These are phyloP conservation scores for Chinchilla lanigera DNA, from an alignment of 2,113 vertebrate species.

Conservation along the genomic window DNA sequence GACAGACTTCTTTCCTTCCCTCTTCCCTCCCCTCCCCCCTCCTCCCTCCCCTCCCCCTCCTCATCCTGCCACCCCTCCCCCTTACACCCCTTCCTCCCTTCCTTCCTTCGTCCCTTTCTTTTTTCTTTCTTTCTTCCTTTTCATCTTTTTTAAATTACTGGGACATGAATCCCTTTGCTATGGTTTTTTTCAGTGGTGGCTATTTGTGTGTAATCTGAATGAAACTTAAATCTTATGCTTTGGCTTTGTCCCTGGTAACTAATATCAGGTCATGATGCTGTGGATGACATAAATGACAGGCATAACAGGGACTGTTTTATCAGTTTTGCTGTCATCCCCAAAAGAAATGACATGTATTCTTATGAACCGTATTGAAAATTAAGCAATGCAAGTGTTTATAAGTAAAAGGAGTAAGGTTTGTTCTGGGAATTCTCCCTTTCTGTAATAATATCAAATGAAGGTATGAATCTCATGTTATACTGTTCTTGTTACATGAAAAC, in stretches of 20 bases:
- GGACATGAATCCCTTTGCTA: slow-evolving; percentile 45
- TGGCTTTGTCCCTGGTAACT: slow-evolving; percentile 51
- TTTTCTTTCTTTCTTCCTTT: background rate
- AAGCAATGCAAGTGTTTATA: slow-evolving; percentile 60
- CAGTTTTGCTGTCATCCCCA: slow-evolving; percentile 55
- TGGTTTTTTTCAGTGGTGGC: slow-evolving; percentile 51
- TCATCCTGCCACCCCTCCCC: no score
- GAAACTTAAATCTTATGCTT: slow-evolving; percentile 44
- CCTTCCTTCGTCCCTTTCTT: background rate
- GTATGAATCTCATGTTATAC: background rate
- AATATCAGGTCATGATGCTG: slow-evolving; percentile 48
- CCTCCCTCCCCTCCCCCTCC: background rate
- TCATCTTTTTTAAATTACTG: background rate
- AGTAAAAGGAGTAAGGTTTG: slow-evolving; percentile 53
- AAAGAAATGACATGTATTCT: slow-evolving; percentile 59
- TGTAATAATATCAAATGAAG: slow-evolving; percentile 47
- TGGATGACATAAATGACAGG: slow-evolving; percentile 54
- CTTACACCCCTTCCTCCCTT: rapidly evolving
- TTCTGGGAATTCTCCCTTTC: slow-evolving; percentile 49
- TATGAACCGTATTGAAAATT: slow-evolving; percentile 52
- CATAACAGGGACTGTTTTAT: slow-evolving; percentile 38
- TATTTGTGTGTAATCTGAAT: slow-evolving; percentile 68
- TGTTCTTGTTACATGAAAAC: slow-evolving; percentile 31
- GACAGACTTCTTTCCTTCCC: background rate
- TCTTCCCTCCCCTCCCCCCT: rapidly evolving